phyloP scores from a whole-genome alignment of 2,113 vertebrate genomes.

The Chaetodon trifascialis region DNA sequence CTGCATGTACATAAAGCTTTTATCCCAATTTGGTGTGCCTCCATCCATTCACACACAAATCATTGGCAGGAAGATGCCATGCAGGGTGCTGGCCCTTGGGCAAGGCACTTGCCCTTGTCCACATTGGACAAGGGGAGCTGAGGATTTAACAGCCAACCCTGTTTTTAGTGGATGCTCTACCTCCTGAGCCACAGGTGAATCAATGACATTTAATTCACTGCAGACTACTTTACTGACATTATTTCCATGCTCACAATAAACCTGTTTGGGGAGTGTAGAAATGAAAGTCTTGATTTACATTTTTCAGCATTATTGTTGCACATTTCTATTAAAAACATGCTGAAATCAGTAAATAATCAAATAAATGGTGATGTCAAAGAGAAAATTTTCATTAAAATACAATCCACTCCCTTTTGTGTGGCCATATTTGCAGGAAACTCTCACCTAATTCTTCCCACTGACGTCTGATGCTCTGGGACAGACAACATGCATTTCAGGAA shows the following conservation, averaged over 20 bases:
- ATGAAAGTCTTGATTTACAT: neutral
- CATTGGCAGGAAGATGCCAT: no score
- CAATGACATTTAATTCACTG: neutral
- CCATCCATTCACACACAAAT: no score
- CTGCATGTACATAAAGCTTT: no score
- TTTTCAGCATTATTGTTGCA: neutral
- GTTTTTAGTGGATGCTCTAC: neutral
- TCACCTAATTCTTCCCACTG: neutral
- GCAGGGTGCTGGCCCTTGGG: no score
- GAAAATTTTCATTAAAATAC: neutral
- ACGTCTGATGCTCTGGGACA: no score
- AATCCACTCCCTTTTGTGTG: neutral
- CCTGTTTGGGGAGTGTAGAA: neutral
- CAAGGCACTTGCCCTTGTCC: no score
- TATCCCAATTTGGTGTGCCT: no score
- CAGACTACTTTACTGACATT: neutral
- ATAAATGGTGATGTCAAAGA: neutral
- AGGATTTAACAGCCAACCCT: no score
- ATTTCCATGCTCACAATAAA: neutral
- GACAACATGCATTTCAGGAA: no score
- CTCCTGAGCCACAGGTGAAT: neutral
- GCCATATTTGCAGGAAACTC: neutral
- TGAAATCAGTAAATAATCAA: neutral
- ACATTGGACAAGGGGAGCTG: no score
- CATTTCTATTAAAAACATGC: neutral